Evolutionary conservation across 2,888 invertebrate genomes (phyloP).

Genomic region (Lepidocyrtoides sp.): DNA sequence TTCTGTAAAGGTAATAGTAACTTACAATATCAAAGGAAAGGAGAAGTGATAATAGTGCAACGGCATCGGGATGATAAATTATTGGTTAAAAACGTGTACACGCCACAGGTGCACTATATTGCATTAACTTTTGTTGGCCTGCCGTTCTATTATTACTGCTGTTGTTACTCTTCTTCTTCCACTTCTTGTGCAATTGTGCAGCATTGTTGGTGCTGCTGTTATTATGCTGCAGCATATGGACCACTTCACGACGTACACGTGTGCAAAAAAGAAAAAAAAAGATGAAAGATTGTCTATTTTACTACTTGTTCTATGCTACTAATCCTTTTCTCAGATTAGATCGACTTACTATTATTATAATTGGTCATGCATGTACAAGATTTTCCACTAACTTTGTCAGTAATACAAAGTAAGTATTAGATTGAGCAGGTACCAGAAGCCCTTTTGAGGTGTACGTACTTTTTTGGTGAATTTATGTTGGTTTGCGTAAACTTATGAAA

Average conservation of each 20-base stretch:
- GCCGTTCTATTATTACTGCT: not conserved
- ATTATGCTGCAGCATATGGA: not conserved
- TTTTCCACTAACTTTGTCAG: conserved; percentile 10
- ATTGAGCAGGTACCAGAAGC: too few relatives aligned
- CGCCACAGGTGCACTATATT: conserved; percentile 38
- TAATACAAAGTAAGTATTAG: not conserved
- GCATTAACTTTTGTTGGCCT: not conserved
- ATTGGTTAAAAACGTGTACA: conserved; percentile 28
- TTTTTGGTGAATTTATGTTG: too few relatives aligned
- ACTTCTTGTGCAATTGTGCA: not conserved
- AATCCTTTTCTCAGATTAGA: conserved; percentile 3
- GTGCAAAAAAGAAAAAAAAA: conserved; percentile 12
- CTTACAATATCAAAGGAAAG: not conserved
- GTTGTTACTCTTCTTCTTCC: not conserved
- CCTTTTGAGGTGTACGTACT: too few relatives aligned
- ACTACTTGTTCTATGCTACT: not conserved
- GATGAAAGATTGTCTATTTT: conserved; percentile 38
- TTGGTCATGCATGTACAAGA: conserved; percentile 8
- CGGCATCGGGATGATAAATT: conserved; percentile 8
- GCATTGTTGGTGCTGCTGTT: not conserved
- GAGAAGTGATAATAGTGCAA: conserved; percentile 18
- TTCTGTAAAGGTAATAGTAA: not conserved
- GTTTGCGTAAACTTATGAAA: too few relatives aligned
- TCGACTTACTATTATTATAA: too few relatives aligned
- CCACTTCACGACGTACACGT: conserved; percentile 28